Evolutionary conservation across 2,113 vertebrate genomes (phyloP), one percentile per base, ranked within the genome.

Genomic region (Zapornia atra): DNA sequence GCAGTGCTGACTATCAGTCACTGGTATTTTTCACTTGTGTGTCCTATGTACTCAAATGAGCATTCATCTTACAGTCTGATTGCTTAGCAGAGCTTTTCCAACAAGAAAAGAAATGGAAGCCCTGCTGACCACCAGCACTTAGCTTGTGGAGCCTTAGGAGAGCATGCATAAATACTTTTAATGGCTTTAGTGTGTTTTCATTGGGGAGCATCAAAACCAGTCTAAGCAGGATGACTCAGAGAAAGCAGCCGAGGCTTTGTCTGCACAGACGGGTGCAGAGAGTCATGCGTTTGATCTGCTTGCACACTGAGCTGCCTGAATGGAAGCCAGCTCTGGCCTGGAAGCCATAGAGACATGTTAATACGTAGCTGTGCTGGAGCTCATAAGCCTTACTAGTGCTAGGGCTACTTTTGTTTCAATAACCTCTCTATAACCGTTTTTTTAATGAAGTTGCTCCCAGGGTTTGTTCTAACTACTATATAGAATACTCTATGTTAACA

Each of bases 261-360:
- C 81, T 89, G 86, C 48, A 0, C 86, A 86, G 92, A 57, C 25
- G 79, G 86, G 82, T 34, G 86, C 94, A 96, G 92, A 81, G 92
- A 89, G 92, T 68, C 54, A 2, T 5, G 77, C 18, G 42, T 96
- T 95, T 96, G 95, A 96, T 95, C 93, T 94, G 69, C 77, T 60
- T 79, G 83, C 94, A 86, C 91, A 76, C 89, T 95, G 95, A 92
- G 89, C 81, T 95, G 83, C 17, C 93, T 96, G 95, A 94, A 91
- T 82, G 70, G 77, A 25, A 91, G 93, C 95, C 96, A 97, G 65
- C 80, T 92, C 86, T 68, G 68, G 80, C 83, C 92, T 95, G 94
- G 92, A 96, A 97, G 61, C 86, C 94, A 89, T 92, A 96, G 95
- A 92, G 72, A 94, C 91, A 88, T 53, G 38, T 84, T 93, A 96